Base-by-base conservation (phyloP, 2,888 invertebrate genomes). In the Phyllotreta cruciferae region DNA sequence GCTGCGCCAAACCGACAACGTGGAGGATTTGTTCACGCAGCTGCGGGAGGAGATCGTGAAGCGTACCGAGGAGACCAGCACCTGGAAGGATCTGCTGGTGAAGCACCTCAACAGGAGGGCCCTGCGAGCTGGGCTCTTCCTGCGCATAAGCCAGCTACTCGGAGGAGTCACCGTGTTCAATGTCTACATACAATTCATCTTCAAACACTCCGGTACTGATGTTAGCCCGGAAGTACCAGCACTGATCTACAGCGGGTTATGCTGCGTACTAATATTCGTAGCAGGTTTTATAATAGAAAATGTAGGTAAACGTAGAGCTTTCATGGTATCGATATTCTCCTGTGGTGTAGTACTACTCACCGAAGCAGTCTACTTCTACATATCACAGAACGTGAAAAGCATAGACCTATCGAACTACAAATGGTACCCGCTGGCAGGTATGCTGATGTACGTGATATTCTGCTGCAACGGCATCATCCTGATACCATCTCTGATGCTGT, bases 141-240 rank as follows among this genome's bases (percentile, higher is more conserved):
- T 76, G 8, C 66, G 78, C 60, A 69, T 66, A 7, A 68, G 72
- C 8, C 78, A 78, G 64, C 75, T 78, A 56, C 63, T 76, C 8
- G 70, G 70, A 5, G 79, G 78, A 34, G 71, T 76, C 35, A 65
- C 69, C 1, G 70, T 73, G 1, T 74, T 79, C 60, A 68, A 69
- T 9, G 70, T 71, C 1, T 78, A 78, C 52, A 72, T 74, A 1
- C 75, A 77, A 44, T 72, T 70, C 41, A 75, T 80, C 45, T 79
- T 80, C 63, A 65, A 74, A 56, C 70, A 74, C 64, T 71, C 78
- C 6, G 78, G 77, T 14, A 74, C 73, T n/a, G 64, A 73, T 53
- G 64, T 79, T 4, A 62, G 47, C 38, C 56, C 61, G 4, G 61
- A 62, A 35, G 56, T 62, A 24, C 50, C 60, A 1, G 41, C 69